These are phyloP conservation scores for Heliconius erato DNA, from an alignment of 2,888 invertebrate genomes.

Conservation along the genomic window DNA sequence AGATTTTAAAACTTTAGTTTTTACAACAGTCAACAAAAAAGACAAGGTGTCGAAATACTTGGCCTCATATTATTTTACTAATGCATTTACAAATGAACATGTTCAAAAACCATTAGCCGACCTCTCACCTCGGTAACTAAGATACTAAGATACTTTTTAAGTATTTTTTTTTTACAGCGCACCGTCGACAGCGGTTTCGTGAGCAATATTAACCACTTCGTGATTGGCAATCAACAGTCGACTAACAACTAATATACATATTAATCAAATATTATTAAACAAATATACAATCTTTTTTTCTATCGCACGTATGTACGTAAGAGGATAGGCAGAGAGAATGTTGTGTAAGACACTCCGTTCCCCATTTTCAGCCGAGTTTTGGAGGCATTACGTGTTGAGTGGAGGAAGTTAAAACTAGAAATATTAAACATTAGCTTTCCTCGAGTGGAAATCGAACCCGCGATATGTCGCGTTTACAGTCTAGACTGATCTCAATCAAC, in stretches of 20 bases:
- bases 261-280: slow-evolving; percentile 53
- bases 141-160: slow-evolving; percentile 48
- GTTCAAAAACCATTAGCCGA: slow-evolving; percentile 55
- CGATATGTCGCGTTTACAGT: background rate
- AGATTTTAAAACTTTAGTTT: background rate
- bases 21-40: background rate
- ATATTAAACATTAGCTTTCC: background rate
- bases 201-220: slow-evolving; percentile 58
- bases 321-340: background rate
- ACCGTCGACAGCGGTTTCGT: slow-evolving; percentile 67
- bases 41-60: background rate
- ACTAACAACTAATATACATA: slow-evolving; percentile 76
- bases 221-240: slow-evolving; percentile 69
- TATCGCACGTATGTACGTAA: background rate
- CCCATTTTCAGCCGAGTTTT: background rate
- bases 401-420: background rate
- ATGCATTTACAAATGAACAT: slow-evolving; percentile 49
- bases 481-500: background rate
- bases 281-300: slow-evolving; percentile 24
- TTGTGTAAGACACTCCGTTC: background rate
- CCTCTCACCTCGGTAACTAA: slow-evolving; percentile 58
- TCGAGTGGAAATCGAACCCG: background rate
- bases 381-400: background rate
- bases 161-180: slow-evolving; percentile 49
- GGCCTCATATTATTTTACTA: slow-evolving; percentile 34